These are phyloP conservation scores for Gambusia affinis DNA, from an alignment of 2,113 vertebrate species.

Conservation along the genomic window DNA sequence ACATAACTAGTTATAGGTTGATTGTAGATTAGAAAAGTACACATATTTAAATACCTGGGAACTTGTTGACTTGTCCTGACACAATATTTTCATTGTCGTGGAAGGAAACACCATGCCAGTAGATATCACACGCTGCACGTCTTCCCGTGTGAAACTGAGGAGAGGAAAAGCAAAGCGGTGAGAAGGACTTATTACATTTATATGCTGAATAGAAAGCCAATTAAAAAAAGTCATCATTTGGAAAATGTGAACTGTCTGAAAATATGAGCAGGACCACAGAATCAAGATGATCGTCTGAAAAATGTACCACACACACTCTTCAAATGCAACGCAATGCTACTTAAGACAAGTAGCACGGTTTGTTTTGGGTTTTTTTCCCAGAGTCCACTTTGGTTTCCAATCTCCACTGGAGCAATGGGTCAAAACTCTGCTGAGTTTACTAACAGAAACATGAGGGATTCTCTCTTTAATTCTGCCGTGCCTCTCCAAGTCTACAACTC, in stretches of 20 bases:
- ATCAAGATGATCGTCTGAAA: neutral
- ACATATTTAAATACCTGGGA: conserved; percentile 86
- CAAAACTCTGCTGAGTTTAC: too few relatives aligned
- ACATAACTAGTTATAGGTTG: neutral
- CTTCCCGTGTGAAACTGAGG: conserved; percentile 89
- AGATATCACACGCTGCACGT: conserved; percentile 93
- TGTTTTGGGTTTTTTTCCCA: too few relatives aligned
- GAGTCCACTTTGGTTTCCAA: too few relatives aligned
- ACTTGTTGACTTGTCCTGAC: conserved; percentile 98
- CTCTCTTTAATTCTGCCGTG: too few relatives aligned
- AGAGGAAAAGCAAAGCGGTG: neutral
- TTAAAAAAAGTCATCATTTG: neutral
- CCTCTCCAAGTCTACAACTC: too few relatives aligned
- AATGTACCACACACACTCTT: too few relatives aligned
- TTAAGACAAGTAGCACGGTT: too few relatives aligned
- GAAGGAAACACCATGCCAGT: conserved; percentile 97
- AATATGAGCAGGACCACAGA: neutral
- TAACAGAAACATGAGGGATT: too few relatives aligned
- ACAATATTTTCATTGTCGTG: conserved; percentile 90
- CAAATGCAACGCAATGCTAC: too few relatives aligned
- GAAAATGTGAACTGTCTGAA: too few relatives aligned
- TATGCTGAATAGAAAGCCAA: neutral
- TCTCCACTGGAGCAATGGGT: too few relatives aligned
- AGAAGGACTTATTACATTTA: neutral
- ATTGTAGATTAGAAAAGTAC: neutral